A percentile compares a stretch with the other conserved stretches of the same genome.
Conservation (phyloP, 2,888 invertebrate species). For the Ceraclea dissimilis region DNA sequence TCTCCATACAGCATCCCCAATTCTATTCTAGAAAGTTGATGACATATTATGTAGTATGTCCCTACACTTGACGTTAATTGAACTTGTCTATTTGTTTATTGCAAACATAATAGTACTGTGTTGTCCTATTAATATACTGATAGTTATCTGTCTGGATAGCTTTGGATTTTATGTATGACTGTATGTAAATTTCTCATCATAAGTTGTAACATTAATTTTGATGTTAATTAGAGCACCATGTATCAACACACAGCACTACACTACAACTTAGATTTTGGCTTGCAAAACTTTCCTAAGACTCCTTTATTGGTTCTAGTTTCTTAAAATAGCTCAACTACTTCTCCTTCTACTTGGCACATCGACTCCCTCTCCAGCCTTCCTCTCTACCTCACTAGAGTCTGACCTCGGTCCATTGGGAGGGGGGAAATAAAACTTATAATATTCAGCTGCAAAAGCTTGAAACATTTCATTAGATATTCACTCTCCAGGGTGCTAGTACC, state of each 20-base stretch:
- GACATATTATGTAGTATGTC: neutral
- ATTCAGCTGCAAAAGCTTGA: constrained; percentile 47
- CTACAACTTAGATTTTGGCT: constrained; percentile 41
- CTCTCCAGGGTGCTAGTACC: neutral
- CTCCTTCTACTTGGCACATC: constrained; percentile 32
- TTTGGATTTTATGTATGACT: too few species aligned
- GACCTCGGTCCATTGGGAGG: constrained; percentile 9
- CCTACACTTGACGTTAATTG: too few species aligned
- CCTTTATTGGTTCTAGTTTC: constrained; percentile 54
- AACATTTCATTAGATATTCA: constrained; percentile 35
- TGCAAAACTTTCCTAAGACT: constrained; percentile 51
- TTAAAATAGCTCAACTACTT: constrained; percentile 47
- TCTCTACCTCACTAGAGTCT: constrained; percentile 5
- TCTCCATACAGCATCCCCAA: neutral
- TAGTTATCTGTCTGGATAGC: too few species aligned
- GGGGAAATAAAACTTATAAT: constrained; percentile 48
- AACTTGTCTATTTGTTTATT: too few species aligned
- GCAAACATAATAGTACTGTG: too few species aligned
- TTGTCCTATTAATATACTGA: too few species aligned
- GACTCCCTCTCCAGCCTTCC: constrained; percentile 8
- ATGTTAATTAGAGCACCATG: constrained; percentile 22
- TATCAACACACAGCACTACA: constrained; percentile 49
- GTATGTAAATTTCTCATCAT: too few species aligned
- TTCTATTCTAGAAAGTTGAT: neutral
- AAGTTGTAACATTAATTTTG: too few species aligned